Evolutionary conservation across 2,113 vertebrate species (phyloP), one percentile per base, ranked within the genome.

Genomic region (Serinus canaria): DNA sequence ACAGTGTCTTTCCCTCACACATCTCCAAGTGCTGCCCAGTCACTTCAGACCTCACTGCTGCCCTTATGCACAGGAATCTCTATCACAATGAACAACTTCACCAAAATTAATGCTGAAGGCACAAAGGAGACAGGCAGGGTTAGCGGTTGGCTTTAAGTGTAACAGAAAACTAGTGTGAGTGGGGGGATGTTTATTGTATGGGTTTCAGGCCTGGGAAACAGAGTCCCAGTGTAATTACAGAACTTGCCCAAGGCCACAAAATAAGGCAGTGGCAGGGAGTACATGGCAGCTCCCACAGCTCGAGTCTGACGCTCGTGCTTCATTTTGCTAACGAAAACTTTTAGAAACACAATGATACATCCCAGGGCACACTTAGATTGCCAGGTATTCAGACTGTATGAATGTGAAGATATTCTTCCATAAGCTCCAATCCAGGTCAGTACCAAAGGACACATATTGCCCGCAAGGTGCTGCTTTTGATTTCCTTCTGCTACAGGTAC

Each of bases 291-390:
- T 90, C 74, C 75, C 43, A 50, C 74, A 47, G 46, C 59, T 68
- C 0, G 0, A 90, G 49, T 13, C 77, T 74, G 64, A 35, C 0
- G 0, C 55, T 69, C 9, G 2, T 0, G 1, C 56, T 84, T 82
- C 20, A 2, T 82, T 87, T 64, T 78, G 60, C 39, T 55, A 85
- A 60, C 22, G 63, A 86, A 78, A 39, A 15, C 68, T 55, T 87
- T 8, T 6, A 59, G 67, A 63, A 87, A 83, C 19, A 30, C 39
- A 72, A 8, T 7, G 13, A 44, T 24, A 67, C 31, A 89, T 58
- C n/a, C 27, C n/a, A 41, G 30, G 19, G 12, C 55, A 62, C 6
- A 7, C 43, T n/a, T 46, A 41, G 80, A 68, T 59, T 39, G 63
- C 4, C 5, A 39, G 0, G 2, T 73, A 41, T 53, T 72, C 49